Conservation (phyloP, 1,140 invertebrate genomes). For the Cephus cinctus region DNA sequence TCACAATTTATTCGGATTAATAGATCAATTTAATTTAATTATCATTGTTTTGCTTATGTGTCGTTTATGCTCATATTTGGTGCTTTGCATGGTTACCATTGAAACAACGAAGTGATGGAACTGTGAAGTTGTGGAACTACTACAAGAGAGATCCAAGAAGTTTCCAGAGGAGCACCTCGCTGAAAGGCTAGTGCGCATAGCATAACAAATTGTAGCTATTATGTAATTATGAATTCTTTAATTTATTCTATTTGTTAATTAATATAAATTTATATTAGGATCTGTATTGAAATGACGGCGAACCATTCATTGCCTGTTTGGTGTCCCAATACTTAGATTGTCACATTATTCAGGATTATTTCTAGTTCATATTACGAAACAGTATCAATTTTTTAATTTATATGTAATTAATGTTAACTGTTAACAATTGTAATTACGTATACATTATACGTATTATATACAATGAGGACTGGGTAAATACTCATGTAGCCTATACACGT, state of each 20-base stretch:
- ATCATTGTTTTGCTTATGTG: constrained; percentile 43
- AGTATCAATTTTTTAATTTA: too few species aligned
- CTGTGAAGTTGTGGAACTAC: constrained; percentile 51
- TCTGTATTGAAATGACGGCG: constrained; percentile 10
- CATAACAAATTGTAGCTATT: constrained; percentile 36
- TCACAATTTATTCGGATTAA: too few species aligned
- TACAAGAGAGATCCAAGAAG: constrained; percentile 45
- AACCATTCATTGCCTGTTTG: too few species aligned
- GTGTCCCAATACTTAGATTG: too few species aligned
- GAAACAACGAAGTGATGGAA: constrained; percentile 47
- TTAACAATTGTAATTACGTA: too few species aligned
- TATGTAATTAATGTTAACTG: too few species aligned
- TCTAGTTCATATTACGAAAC: too few species aligned
- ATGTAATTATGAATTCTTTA: constrained; percentile 26
- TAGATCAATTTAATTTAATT: constrained; percentile 31
- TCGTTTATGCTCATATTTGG: constrained; percentile 52
- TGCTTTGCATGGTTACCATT: constrained; percentile 53
- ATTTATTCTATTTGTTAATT: constrained; percentile 29
- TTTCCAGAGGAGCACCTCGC: constrained; percentile 52
- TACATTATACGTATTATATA: too few species aligned
- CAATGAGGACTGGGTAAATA: too few species aligned
- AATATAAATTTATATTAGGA: constrained; percentile 10
- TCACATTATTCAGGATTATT: too few species aligned
- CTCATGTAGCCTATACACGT: too few species aligned
- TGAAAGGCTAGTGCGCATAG: constrained; percentile 46